These are phyloP conservation scores for Halyomorpha halys DNA, from an alignment of 1,140 invertebrate genomes.

Conservation along the genomic window DNA sequence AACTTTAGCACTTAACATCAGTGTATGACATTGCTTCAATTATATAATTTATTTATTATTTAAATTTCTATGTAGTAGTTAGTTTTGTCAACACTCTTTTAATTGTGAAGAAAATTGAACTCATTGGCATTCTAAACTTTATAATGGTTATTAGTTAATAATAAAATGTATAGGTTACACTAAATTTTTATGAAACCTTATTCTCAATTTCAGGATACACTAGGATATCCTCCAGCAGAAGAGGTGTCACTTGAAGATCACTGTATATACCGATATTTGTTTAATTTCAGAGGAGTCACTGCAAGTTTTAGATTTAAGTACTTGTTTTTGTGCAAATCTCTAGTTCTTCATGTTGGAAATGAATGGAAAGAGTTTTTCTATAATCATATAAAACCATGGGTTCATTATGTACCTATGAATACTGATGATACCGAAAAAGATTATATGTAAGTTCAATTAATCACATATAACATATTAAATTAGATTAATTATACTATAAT, in stretches of 20 bases:
- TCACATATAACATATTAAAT: no score
- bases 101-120: no score
- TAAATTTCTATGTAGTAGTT: neutral
- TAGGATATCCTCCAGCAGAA: conserved; percentile 63
- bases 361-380: conserved; percentile 98
- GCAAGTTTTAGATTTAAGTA: conserved; percentile 96
- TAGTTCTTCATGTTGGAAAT: conserved; percentile 92
- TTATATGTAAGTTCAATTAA: conserved; percentile 2
- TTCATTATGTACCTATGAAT: conserved; percentile 88
- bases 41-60: neutral
- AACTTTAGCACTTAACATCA: neutral
- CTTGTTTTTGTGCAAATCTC: conserved; percentile 82
- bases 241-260: conserved; percentile 87
- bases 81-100: neutral
- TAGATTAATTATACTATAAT: no score
- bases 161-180: no score
- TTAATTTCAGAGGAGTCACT: conserved; percentile 92
- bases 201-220: conserved; percentile 59
- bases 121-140: no score
- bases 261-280: conserved; percentile 88
- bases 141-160: no score
- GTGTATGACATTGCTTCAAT: neutral
- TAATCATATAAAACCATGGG: conserved; percentile 80
- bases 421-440: conserved; percentile 48
- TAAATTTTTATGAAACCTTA: conserved; percentile 13